A percentile compares a stretch with the other conserved stretches of the same genome.
These are phyloP conservation scores for Campopleginae sp. DNA, from an alignment of 2,888 invertebrate species.

Conservation along the genomic window DNA sequence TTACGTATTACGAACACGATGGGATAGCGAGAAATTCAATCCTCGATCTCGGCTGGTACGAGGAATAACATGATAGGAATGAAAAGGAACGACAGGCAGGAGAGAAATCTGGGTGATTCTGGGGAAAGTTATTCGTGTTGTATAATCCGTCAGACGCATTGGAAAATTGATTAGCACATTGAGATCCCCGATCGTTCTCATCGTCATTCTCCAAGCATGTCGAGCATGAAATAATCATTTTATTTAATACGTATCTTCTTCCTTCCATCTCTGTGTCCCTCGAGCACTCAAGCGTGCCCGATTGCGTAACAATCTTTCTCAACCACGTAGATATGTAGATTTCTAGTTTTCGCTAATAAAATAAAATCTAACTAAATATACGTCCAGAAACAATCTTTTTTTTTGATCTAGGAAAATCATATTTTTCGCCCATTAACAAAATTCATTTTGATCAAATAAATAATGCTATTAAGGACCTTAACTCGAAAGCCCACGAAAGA, in stretches of 20 bases:
- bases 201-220: constrained; percentile 16
- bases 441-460: too few species aligned
- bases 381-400: too few species aligned
- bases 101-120: not conserved
- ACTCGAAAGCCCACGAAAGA: too few species aligned
- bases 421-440: too few species aligned
- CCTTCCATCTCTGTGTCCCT: not conserved
- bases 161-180: constrained; percentile 30
- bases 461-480: too few species aligned
- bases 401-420: too few species aligned
- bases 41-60: constrained; percentile 3
- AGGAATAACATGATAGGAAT: constrained; percentile 8
- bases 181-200: constrained; percentile 9
- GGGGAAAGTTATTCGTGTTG: constrained; percentile 17
- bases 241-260: constrained; percentile 2
- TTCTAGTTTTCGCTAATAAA: too few species aligned
- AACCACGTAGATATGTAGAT: too few species aligned
- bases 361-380: not conserved
- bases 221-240: constrained; percentile 47
- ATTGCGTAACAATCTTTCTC: too few species aligned
- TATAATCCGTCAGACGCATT: not conserved
- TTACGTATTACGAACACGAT: constrained; percentile 5
- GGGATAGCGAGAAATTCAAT: constrained; percentile 11
- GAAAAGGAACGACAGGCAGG: not conserved
- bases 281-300: not conserved